Percentiles rank a stretch among this genome's conserved stretches.
These are phyloP conservation scores for Escarpia spicata DNA, from an alignment of 2,888 invertebrate species.

Conservation along the genomic window DNA sequence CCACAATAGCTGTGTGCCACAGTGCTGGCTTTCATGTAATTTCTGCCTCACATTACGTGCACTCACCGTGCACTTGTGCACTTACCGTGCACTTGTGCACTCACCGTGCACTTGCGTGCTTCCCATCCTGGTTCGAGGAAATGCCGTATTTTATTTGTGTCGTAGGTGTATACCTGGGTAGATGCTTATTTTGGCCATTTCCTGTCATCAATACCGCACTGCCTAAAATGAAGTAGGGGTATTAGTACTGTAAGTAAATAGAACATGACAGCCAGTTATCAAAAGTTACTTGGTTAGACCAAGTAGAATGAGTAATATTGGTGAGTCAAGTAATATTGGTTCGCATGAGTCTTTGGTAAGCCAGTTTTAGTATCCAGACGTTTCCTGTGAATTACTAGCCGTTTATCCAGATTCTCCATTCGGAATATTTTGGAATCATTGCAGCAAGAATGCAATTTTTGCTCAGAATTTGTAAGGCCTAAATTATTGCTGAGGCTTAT, in stretches of 20 bases:
- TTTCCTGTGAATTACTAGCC: not conserved
- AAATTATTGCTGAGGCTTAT: too few relatives aligned
- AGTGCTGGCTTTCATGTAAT: not conserved
- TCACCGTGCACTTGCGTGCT: not conserved
- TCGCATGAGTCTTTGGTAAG: not conserved
- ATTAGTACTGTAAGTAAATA: not conserved
- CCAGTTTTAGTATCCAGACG: not conserved
- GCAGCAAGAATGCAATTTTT: too few relatives aligned
- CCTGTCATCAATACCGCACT: not conserved
- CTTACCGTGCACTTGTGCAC: not conserved
- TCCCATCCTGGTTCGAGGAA: slow-evolving; percentile 4
- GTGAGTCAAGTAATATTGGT: not conserved
- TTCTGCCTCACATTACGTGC: not conserved
- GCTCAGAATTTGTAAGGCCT: too few relatives aligned
- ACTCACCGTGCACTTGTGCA: not conserved
- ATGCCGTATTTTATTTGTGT: not conserved
- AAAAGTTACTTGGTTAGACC: not conserved
- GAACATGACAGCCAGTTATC: not conserved
- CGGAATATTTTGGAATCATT: not conserved
- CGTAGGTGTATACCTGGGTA: not conserved
- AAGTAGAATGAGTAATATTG: not conserved
- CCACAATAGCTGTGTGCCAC: not conserved
- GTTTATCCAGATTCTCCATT: not conserved
- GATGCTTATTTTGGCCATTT: not conserved
- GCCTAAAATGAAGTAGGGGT: not conserved